Base-by-base conservation (phyloP, 2,797 vertebrate genomes). In the Parauchenoglanis ngamensis region DNA sequence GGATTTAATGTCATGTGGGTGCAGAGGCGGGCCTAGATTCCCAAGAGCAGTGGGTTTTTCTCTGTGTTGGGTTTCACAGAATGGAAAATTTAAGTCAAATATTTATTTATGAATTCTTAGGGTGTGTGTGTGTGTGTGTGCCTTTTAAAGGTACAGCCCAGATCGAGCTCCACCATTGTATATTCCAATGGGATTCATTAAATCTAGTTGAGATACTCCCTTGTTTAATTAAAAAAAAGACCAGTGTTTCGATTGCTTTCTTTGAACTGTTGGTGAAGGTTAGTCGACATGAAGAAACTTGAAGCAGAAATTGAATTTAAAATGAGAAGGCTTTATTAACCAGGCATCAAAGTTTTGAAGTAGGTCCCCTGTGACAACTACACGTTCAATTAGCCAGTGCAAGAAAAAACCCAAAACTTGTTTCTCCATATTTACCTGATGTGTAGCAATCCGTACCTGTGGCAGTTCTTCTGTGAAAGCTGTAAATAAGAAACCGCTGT, bases 101-200 rank as follows among this genome's bases (percentile, higher is more conserved):
- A 84, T 87, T 84, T 82, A 78, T 83, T 87, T 85, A 83, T 89
- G 49, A 89, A 73, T 90, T 81, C 70, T 31, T 88, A 68, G 59
- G 75, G 84, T 88, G 68, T 54, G 44, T 81, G 73, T 49, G 19
- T 76, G 54, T 79, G 46, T 61, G n/a, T 17, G 49, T 57, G 5
- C 31, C 31, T 31, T 31, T 31, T 31, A 31, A 31, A 31, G 31
- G 31, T 31, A 44, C 59, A 68, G 52, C n/a, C 49, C 17, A 81
- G 52, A 17, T 79, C 35, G 28, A 40, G 44, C 63, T 67, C 35
- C 59, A 17, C 31, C 73, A 85, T 44, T 67, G 31, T 44, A 56
- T 79, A 49, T 78, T 85, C 52, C 63, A 85, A 17, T 35, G 65
- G 85, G 68, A 56, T 61, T 57, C 56, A 52, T 63, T 57, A 46